Conservation (phyloP, 2,888 invertebrate species). For the Margaritifera margaritifera region DNA sequence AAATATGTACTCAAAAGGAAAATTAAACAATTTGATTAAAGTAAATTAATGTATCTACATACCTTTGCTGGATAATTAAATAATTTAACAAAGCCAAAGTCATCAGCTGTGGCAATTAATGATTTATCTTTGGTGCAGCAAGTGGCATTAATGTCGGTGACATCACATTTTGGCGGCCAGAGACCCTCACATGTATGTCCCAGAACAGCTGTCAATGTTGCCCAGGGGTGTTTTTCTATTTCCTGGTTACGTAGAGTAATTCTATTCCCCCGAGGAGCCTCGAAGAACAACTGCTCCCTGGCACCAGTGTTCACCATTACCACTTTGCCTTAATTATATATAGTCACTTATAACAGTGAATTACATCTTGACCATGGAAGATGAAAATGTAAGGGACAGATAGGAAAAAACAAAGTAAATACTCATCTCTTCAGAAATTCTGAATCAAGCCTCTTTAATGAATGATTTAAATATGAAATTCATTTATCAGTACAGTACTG, state of each 20-base stretch:
- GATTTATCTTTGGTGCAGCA: slow-evolving; percentile 64
- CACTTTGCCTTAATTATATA: slow-evolving; percentile 63
- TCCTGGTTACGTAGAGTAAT: slow-evolving; percentile 67
- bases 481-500: too few relatives aligned
- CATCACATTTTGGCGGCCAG: slow-evolving; percentile 74
- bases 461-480: too few relatives aligned
- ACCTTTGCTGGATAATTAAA: slow-evolving; percentile 73
- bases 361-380: neutral
- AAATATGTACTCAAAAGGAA: too few relatives aligned
- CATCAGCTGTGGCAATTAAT: slow-evolving; percentile 73
- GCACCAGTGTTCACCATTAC: slow-evolving; percentile 72
- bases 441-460: too few relatives aligned
- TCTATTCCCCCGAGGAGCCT: slow-evolving; percentile 73
- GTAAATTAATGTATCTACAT: neutral
- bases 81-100: slow-evolving; percentile 74
- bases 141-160: slow-evolving; percentile 73
- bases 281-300: slow-evolving; percentile 73
- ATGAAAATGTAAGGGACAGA: neutral
- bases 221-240: slow-evolving; percentile 71
- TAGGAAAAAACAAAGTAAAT: neutral
- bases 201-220: slow-evolving; percentile 72
- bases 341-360: neutral
- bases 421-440: neutral
- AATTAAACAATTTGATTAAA: too few relatives aligned
- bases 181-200: slow-evolving; percentile 72